A percentile compares a stretch with the other conserved stretches of the same genome.
Conservation (phyloP, 1,140 invertebrate species). For the Prorops nasuta region DNA sequence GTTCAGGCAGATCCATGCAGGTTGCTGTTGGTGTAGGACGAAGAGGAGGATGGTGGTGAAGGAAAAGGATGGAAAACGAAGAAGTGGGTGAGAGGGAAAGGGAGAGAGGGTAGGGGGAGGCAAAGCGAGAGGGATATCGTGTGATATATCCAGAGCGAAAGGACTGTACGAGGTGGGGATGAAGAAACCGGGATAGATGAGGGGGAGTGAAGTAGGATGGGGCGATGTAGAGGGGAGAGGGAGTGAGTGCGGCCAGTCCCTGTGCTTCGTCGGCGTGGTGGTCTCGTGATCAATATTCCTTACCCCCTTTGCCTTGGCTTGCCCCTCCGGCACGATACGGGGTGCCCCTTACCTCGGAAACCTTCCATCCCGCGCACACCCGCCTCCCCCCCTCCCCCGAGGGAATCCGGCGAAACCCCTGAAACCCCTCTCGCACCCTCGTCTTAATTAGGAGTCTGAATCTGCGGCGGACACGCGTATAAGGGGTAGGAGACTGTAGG, state of each 20-base stretch:
- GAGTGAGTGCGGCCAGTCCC: constrained; percentile 38
- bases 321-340: constrained; percentile 41
- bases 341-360: constrained; percentile 35
- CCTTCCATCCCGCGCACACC: constrained; percentile 26
- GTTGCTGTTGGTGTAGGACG: neutral
- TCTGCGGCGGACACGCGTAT: constrained; percentile 65
- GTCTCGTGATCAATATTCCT: constrained; percentile 58
- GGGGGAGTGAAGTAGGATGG: constrained; percentile 1
- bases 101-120: constrained; percentile 7
- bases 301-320: constrained; percentile 54
- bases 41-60: constrained; percentile 6
- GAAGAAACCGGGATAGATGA: constrained; percentile 9
- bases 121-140: constrained; percentile 3
- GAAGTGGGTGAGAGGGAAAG: constrained; percentile 16
- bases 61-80: constrained; percentile 20
- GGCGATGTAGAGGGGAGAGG: constrained; percentile 9
- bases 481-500: constrained; percentile 42
- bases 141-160: constrained; percentile 6
- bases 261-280: constrained; percentile 34
- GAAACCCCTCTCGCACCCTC: constrained; percentile 55
- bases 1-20: constrained; percentile 31
- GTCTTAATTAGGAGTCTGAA: constrained; percentile 68
- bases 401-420: constrained; percentile 43
- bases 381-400: constrained; percentile 17
- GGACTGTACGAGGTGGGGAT: constrained; percentile 5